Base-by-base conservation (phyloP, 2,888 invertebrate species). In the Flabesymbios commensalis region DNA sequence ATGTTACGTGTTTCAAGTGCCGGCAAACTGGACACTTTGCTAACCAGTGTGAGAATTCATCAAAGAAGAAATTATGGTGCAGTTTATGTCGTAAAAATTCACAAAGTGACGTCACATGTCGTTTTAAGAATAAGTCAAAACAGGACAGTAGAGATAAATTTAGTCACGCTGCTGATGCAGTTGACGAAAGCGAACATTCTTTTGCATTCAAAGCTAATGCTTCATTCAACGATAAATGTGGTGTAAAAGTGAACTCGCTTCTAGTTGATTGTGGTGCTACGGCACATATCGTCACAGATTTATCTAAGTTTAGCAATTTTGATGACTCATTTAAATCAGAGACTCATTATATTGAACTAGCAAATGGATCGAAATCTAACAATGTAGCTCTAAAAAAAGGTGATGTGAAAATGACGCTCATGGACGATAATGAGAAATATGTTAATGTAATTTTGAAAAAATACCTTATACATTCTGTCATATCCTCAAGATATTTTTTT, bases 251-350 rank as follows among this genome's bases (percentile, higher is more conserved):
- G 3, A 17, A 10, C 10, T 42, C 10, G 7, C 24, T 55, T 4
- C 43, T 57, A 22, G 70, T 70, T n/a, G 70, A 68, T 36, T 65
- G 65, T 61, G 67, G 67, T 14, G 69, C 65, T 2, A 65, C 69
- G 29, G 32, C 65, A 10, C 69, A 70, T 43, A 65, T 70, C 39
- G 29, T 70, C 4, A 70, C 57, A 22, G 57, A 70, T 53, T 45
- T 62, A 53, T 36, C 56, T 36, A 57, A 58, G 33, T 70, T 69
- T 48, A 28, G 51, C 19, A 17, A 32, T 14, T 69, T 69, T 52
- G 57, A 67, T 39, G 47, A 63, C 5, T 33, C 43, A 10, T 69
- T 69, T 47, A 36, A 42, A 32, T 53, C 67, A 17, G 61, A 67
- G 2, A 64, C 61, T 36, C 69, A 69, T 31, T 57, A 17, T 19